Conservation (phyloP, 2,113 vertebrate genomes). For the Myocastor coypus region DNA sequence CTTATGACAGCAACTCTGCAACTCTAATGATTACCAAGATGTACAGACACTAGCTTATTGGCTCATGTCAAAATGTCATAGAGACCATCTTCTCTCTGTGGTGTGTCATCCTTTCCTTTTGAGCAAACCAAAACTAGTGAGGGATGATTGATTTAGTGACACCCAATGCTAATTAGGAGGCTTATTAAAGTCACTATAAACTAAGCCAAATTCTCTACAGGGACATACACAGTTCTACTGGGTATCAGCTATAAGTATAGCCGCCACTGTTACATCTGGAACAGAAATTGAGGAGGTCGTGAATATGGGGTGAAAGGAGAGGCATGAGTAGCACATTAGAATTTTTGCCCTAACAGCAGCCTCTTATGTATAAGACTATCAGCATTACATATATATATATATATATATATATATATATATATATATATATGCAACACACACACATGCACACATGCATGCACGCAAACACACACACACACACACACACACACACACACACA, state of each 20-base stretch:
- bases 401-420: too few relatives aligned
- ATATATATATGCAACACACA: too few relatives aligned
- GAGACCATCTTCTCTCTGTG: conserved; percentile 94
- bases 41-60: conserved; percentile 93
- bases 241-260: neutral
- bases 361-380: conserved; percentile 82
- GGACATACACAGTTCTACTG: neutral
- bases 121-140: conserved; percentile 94
- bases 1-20: conserved; percentile 92
- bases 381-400: conserved; percentile 91
- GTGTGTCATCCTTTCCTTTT: conserved; percentile 95
- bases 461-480: too few relatives aligned
- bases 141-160: conserved; percentile 89
- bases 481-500: too few relatives aligned
- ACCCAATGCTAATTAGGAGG: neutral
- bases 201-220: neutral
- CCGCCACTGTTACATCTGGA: neutral
- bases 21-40: conserved; percentile 93
- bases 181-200: neutral
- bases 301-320: conserved; percentile 91
- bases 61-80: conserved; percentile 88
- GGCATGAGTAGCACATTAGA: conserved; percentile 95
- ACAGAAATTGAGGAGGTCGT: conserved; percentile 80
- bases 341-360: conserved; percentile 94
- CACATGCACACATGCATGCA: too few relatives aligned